Percentiles rank a stretch among this genome's conserved stretches.
These are phyloP conservation scores for Pristiophorus japonicus DNA, from an alignment of 2,113 vertebrate species.

Conservation along the genomic window DNA sequence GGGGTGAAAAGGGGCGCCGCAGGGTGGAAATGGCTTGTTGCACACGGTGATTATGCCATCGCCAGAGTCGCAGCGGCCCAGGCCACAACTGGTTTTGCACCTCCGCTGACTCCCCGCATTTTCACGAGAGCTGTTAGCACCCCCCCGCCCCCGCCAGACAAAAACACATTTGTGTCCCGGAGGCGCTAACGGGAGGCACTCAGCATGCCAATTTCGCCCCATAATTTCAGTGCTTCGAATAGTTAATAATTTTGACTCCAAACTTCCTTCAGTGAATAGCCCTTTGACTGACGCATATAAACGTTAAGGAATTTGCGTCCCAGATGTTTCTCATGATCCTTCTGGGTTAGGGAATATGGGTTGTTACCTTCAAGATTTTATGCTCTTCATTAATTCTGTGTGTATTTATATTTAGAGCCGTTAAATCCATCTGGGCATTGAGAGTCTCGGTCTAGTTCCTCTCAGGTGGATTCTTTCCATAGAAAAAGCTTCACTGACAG, in stretches of 20 bases:
- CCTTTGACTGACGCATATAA: not conserved
- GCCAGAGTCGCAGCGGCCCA: no score
- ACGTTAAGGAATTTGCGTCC: not conserved
- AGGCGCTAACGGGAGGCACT: no score
- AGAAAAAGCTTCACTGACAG: not conserved
- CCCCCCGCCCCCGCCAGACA: no score
- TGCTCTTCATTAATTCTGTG: not conserved
- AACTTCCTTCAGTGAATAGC: not conserved
- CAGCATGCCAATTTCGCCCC: no score
- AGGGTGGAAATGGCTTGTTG: no score
- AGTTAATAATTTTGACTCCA: not conserved
- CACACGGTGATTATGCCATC: no score
- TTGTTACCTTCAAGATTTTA: not conserved
- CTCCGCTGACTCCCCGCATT: no score
- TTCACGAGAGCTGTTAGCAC: no score
- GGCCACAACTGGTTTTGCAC: no score
- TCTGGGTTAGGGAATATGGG: not conserved
- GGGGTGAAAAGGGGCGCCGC: no score
- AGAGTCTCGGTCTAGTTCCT: not conserved
- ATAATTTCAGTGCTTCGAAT: not conserved
- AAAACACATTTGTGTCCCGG: no score
- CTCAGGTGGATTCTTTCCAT: not conserved
- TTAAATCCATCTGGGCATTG: not conserved
- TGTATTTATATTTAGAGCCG: not conserved
- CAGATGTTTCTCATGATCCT: not conserved